These are phyloP conservation scores for Laothoe populi DNA, from an alignment of 2,888 invertebrate genomes.

Conservation along the genomic window DNA sequence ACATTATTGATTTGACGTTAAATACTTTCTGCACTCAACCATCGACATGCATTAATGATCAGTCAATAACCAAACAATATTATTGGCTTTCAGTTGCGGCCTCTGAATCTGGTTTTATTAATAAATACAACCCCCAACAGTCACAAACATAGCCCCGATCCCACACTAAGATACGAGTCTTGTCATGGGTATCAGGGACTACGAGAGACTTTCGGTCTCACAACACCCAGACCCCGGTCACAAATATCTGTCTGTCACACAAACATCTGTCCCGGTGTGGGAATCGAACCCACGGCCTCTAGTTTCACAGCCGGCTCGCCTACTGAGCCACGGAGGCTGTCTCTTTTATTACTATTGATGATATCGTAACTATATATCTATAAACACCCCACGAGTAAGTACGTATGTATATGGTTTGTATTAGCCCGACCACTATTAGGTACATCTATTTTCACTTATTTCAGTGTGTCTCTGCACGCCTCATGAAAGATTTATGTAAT, in stretches of 20 bases:
- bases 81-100: conserved; percentile 5
- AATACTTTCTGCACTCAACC: conserved; percentile 29
- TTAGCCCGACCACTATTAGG: neutral
- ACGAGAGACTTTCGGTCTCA: no score
- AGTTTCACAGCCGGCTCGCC: no score
- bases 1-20: conserved; percentile 60
- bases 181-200: no score
- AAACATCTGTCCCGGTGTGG: no score
- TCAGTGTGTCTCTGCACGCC: neutral
- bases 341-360: neutral
- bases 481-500: neutral
- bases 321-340: no score
- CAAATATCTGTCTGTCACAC: no score
- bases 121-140: no score
- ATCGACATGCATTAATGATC: conserved; percentile 6
- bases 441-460: conserved; percentile 11
- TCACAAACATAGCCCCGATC: no score
- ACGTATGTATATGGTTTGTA: no score
- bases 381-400: neutral
- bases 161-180: no score
- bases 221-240: no score
- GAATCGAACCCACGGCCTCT: no score
- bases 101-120: neutral
- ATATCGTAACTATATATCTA: neutral
- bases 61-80: conserved; percentile 19